Evolutionary conservation across 1,140 invertebrate species (phyloP).

Genomic region (Drosophila repletoides): DNA sequence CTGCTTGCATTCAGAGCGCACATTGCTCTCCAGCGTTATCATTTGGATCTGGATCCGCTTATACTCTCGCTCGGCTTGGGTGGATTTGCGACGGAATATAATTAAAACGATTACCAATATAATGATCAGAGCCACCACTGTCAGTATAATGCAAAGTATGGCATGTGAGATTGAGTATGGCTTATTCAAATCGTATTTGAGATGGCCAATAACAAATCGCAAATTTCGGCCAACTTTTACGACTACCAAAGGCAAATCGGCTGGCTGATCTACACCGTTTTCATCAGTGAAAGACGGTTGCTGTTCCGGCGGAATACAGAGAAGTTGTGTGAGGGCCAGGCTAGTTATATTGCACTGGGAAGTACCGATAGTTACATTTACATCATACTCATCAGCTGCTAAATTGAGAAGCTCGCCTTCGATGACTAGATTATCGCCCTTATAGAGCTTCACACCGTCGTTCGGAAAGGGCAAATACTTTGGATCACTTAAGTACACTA

Average conservation of each 20-base stretch:
- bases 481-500: conserved; percentile 96
- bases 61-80: conserved; percentile 97
- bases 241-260: conserved; percentile 92
- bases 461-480: conserved; percentile 92
- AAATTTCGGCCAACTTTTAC: conserved; percentile 94
- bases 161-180: conserved; percentile 93
- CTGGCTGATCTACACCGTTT: conserved; percentile 88
- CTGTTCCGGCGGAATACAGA: conserved; percentile 93
- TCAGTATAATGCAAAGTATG: conserved; percentile 92
- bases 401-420: conserved; percentile 96
- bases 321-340: conserved; percentile 92
- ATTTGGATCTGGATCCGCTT: conserved; percentile 99
- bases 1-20: conserved; percentile 98
- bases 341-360: conserved; percentile 96
- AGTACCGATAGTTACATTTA: conserved; percentile 95
- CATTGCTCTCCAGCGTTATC: conserved; percentile 99
- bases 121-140: conserved; percentile 91
- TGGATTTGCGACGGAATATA: conserved; percentile 95
- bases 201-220: conserved; percentile 92
- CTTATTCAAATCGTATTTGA: conserved; percentile 94
- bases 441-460: conserved; percentile 94
- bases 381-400: conserved; percentile 95
- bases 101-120: conserved; percentile 93
- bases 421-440: conserved; percentile 97
- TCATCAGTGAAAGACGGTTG: conserved; percentile 95